Conservation (phyloP, 1,140 invertebrate genomes). For the Lutraria rhynchaena region DNA sequence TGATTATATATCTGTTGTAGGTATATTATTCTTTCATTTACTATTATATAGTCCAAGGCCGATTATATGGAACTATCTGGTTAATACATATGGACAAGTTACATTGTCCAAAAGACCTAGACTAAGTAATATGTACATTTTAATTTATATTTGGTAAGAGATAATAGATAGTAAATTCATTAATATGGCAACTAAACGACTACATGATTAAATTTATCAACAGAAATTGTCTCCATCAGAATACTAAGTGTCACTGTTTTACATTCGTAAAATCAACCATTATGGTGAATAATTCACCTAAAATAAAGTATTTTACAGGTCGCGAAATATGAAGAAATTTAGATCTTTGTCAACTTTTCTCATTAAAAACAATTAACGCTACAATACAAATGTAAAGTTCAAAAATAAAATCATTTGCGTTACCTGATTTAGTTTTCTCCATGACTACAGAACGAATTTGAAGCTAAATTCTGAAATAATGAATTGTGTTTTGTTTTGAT, state of each 20-base stretch:
- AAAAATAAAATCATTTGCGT: not conserved
- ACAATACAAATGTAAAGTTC: not conserved
- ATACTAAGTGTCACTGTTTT: not conserved
- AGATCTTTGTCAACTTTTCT: not conserved
- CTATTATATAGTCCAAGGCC: too few relatives aligned
- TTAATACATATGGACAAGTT: too few relatives aligned
- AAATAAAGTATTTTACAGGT: not conserved
- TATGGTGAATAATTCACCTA: not conserved
- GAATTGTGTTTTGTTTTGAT: not conserved
- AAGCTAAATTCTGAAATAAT: not conserved
- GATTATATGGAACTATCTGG: too few relatives aligned
- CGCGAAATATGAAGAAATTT: not conserved
- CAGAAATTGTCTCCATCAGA: not conserved
- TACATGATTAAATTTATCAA: too few relatives aligned
- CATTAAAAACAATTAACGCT: not conserved
- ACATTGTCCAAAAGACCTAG: too few relatives aligned
- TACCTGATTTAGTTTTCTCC: conserved; percentile 19
- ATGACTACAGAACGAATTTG: not conserved
- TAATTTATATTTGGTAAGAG: too few relatives aligned
- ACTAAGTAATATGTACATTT: too few relatives aligned
- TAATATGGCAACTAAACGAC: too few relatives aligned
- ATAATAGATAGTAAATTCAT: too few relatives aligned
- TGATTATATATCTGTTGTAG: too few relatives aligned
- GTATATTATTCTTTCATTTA: too few relatives aligned
- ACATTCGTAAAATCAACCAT: not conserved